Evolutionary conservation across 2,113 vertebrate genomes (phyloP).

Genomic region (Zosterops lateralis): DNA sequence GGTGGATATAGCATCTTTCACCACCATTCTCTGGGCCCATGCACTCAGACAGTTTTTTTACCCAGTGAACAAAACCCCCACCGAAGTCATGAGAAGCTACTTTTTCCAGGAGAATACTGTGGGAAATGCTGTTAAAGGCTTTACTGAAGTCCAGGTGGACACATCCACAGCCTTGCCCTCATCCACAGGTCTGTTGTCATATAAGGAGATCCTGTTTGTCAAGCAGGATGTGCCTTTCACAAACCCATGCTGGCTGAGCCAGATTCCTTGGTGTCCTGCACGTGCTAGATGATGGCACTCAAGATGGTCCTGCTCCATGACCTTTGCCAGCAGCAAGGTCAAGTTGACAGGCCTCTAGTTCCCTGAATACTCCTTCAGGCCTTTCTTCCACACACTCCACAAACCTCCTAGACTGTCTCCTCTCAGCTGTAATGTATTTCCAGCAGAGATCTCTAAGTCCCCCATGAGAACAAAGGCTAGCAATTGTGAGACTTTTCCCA

Average conservation of each 20-base stretch:
- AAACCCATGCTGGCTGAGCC: not conserved
- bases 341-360: not conserved
- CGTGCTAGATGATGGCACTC: rapidly evolving
- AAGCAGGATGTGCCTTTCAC: not conserved
- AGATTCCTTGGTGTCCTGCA: not conserved
- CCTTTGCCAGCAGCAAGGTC: not conserved
- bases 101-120: not conserved
- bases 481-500: not conserved
- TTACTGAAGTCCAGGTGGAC: not conserved
- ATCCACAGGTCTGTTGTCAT: not conserved
- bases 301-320: not conserved
- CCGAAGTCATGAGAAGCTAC: not conserved
- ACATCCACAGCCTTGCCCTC: not conserved
- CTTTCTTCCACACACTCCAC: not conserved
- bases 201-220: not conserved
- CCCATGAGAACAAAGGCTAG: not conserved
- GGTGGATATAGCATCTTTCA: not conserved
- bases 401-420: not conserved
- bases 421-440: not conserved
- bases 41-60: rapidly evolving
- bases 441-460: not conserved
- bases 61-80: not conserved
- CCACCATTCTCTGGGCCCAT: not conserved
- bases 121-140: not conserved
- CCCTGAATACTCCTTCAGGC: not conserved